phyloP scores from a whole-genome alignment of 2,888 invertebrate genomes.

The Stenodera caucasica region DNA sequence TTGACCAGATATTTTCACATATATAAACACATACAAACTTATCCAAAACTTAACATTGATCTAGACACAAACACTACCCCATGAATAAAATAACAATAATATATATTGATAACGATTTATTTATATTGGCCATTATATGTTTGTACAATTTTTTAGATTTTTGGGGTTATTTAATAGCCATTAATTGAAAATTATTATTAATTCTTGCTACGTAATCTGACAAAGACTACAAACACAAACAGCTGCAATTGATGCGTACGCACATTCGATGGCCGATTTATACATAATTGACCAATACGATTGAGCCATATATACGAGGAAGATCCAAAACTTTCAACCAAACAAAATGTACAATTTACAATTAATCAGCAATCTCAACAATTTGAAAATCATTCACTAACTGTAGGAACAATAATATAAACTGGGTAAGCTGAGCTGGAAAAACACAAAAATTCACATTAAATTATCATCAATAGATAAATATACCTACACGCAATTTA shows the following conservation, averaged over 20 bases:
- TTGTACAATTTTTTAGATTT: conserved; percentile 6
- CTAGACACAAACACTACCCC: conserved; percentile 18
- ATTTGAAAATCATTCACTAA: too few relatives aligned
- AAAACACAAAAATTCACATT: too few relatives aligned
- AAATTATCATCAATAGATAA: too few relatives aligned
- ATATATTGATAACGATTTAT: neutral
- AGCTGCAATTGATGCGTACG: conserved; percentile 34
- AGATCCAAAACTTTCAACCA: too few relatives aligned
- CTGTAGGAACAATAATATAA: too few relatives aligned
- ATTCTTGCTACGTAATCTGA: conserved; percentile 29
- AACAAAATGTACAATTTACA: too few relatives aligned
- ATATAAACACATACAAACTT: neutral
- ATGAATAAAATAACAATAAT: neutral
- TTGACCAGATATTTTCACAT: neutral
- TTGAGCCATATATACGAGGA: too few relatives aligned
- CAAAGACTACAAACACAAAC: conserved; percentile 36
- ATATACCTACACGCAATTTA: too few relatives aligned
- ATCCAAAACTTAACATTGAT: conserved; percentile 25
- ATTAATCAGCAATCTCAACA: too few relatives aligned
- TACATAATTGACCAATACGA: neutral
- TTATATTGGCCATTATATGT: conserved; percentile 16
- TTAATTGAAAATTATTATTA: conserved; percentile 13
- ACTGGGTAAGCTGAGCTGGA: too few relatives aligned
- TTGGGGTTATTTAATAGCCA: conserved; percentile 21
- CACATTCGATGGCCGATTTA: conserved; percentile 4